Evolutionary conservation across 2,113 vertebrate species (phyloP).

Genomic region (Channa maculata): DNA sequence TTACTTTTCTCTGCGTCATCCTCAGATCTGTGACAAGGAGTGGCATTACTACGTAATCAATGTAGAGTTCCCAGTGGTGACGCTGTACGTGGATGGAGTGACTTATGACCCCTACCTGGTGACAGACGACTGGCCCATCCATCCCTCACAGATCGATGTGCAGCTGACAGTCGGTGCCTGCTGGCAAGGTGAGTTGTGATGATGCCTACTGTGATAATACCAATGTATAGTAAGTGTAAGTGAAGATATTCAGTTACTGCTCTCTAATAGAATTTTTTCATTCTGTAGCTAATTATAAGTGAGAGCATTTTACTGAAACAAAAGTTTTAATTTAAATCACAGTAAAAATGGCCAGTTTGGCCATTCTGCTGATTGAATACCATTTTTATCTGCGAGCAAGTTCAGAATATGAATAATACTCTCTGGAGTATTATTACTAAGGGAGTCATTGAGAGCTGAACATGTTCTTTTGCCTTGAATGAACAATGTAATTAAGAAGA

Average conservation of each 20-base stretch:
- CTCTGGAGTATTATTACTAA: constrained; percentile 24
- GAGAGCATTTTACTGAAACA: not conserved
- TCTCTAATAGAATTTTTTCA: not conserved
- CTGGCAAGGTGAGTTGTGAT: constrained; percentile 91
- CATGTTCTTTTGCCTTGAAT: constrained; percentile 62
- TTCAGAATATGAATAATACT: constrained; percentile 23
- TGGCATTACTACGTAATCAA: constrained; percentile 99
- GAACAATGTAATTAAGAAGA: constrained; percentile 63
- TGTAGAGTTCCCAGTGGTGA: constrained; percentile 94
- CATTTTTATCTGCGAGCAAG: not conserved
- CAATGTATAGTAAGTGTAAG: too few relatives aligned
- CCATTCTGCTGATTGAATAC: constrained; percentile 9
- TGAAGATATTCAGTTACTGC: not conserved
- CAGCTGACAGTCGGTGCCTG: constrained; percentile 97
- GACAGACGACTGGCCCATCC: constrained; percentile 99
- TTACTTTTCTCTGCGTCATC: not conserved
- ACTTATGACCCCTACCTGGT: constrained; percentile 97
- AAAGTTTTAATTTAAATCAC: constrained; percentile 17
- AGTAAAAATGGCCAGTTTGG: not conserved
- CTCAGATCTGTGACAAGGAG: constrained; percentile 97
- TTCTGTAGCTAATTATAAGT: constrained; percentile 1
- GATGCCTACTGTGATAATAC: not conserved
- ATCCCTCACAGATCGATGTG: constrained; percentile 95
- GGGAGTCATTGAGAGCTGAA: constrained; percentile 24
- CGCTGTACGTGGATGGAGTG: constrained; percentile 93